Evolutionary conservation across 2,888 invertebrate species (phyloP).

Genomic region (Tricholauxania praeusta): DNA sequence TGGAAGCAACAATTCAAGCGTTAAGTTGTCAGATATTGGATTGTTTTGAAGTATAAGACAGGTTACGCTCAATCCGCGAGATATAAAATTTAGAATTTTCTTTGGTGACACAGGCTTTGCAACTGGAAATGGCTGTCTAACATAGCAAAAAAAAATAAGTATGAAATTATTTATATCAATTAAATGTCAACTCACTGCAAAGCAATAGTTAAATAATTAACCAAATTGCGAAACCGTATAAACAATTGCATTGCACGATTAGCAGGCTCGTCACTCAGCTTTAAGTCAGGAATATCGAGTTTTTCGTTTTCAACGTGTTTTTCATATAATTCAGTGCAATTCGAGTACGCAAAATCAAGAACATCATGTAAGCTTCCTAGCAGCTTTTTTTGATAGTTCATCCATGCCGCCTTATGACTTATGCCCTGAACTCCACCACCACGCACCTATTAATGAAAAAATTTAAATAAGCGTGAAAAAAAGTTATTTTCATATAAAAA

Average conservation of each 20-base stretch:
- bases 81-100: slow-evolving; percentile 56
- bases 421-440: slow-evolving; percentile 57
- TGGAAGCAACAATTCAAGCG: slow-evolving; percentile 54
- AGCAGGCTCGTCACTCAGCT: slow-evolving; percentile 54
- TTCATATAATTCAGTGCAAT: slow-evolving; percentile 54
- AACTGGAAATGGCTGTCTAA: slow-evolving; percentile 59
- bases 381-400: slow-evolving; percentile 54
- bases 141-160: not conserved
- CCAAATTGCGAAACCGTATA: slow-evolving; percentile 52
- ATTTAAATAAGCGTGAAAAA: not conserved
- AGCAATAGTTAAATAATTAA: slow-evolving; percentile 51
- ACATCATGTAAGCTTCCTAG: slow-evolving; percentile 53
- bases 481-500: too few relatives aligned
- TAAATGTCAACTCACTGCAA: slow-evolving; percentile 46
- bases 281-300: slow-evolving; percentile 39
- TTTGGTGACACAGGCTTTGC: slow-evolving; percentile 55
- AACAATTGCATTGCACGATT: slow-evolving; percentile 51
- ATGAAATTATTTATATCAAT: slow-evolving; percentile 1
- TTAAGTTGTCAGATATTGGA: slow-evolving; percentile 56
- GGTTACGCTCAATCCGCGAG: slow-evolving; percentile 56
- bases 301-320: slow-evolving; percentile 44
- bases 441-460: slow-evolving; percentile 50
- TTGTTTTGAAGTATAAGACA: slow-evolving; percentile 53
- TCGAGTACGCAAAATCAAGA: slow-evolving; percentile 52
- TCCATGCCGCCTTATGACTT: slow-evolving; percentile 58